phyloP scores from a whole-genome alignment of 2,888 invertebrate species.

The Rhyacophila evoluta region DNA sequence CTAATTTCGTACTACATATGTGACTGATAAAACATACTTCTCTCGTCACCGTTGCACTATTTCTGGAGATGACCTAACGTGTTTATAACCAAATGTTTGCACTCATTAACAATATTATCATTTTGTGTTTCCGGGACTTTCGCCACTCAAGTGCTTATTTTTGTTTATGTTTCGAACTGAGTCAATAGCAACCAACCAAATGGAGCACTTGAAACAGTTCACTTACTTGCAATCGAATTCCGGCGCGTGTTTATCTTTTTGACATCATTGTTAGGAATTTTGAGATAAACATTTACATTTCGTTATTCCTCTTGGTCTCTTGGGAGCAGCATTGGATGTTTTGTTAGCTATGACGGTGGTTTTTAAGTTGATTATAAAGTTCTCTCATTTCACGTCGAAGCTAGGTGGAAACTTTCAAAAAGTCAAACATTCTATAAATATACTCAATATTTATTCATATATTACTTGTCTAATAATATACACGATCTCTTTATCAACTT shows the following conservation, averaged over 20 bases:
- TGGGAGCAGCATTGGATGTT: neutral
- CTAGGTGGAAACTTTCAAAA: neutral
- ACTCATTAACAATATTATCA: neutral
- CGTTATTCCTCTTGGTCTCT: neutral
- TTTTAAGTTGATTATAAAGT: slow-evolving; percentile 18
- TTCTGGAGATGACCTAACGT: too few species aligned
- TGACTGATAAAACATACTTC: too few species aligned
- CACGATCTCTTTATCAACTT: too few species aligned
- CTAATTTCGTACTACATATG: too few species aligned
- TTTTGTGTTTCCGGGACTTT: neutral
- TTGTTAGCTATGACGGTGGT: neutral
- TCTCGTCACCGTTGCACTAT: too few species aligned
- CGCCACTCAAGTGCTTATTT: slow-evolving; percentile 6
- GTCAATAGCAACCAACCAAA: slow-evolving; percentile 11
- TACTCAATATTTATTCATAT: neutral
- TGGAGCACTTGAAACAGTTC: slow-evolving; percentile 2
- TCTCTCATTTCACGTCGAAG: neutral
- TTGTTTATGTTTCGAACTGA: neutral
- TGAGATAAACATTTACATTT: slow-evolving; percentile 24
- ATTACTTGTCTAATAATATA: too few species aligned
- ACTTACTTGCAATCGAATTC: slow-evolving; percentile 9
- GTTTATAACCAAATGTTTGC: neutral
- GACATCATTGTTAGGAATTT: slow-evolving; percentile 5
- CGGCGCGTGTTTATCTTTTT: slow-evolving; percentile 15
- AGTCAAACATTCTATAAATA: neutral